Conservation (phyloP, 2,113 vertebrate genomes). For the Butorides virescens region DNA sequence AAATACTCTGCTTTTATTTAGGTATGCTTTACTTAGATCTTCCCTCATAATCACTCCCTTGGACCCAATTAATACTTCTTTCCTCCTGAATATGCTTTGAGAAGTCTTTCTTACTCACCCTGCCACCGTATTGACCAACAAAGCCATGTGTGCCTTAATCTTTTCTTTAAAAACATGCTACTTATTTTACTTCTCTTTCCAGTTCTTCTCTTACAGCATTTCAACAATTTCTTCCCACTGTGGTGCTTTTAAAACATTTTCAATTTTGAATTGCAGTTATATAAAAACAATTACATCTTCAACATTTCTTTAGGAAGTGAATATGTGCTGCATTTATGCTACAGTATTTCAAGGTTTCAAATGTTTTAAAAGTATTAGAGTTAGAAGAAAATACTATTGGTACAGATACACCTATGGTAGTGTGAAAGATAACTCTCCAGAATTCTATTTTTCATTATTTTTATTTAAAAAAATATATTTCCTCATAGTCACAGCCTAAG, state of each 20-base stretch:
- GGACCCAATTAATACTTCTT: neutral
- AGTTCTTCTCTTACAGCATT: neutral
- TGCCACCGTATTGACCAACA: neutral
- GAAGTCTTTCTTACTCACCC: neutral
- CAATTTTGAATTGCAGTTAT: neutral
- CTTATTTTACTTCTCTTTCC: neutral
- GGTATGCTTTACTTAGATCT: neutral
- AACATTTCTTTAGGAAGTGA: neutral
- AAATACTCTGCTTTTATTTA: neutral
- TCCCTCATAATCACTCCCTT: neutral
- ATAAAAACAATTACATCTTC: conserved; percentile 6
- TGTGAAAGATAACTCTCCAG: neutral
- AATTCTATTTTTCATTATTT: neutral
- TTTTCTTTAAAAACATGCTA: neutral
- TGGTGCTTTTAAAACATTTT: neutral
- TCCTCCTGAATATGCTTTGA: neutral
- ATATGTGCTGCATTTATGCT: neutral
- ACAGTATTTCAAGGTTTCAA: neutral
- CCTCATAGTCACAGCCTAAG: neutral
- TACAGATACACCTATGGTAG: neutral
- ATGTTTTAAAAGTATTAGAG: neutral
- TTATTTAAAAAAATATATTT: neutral
- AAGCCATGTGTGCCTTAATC: neutral
- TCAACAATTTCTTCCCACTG: neutral
- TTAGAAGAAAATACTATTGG: neutral